These are phyloP conservation scores for Nycticebus coucang DNA, from an alignment of 2,113 vertebrate genomes.

Conservation along the genomic window DNA sequence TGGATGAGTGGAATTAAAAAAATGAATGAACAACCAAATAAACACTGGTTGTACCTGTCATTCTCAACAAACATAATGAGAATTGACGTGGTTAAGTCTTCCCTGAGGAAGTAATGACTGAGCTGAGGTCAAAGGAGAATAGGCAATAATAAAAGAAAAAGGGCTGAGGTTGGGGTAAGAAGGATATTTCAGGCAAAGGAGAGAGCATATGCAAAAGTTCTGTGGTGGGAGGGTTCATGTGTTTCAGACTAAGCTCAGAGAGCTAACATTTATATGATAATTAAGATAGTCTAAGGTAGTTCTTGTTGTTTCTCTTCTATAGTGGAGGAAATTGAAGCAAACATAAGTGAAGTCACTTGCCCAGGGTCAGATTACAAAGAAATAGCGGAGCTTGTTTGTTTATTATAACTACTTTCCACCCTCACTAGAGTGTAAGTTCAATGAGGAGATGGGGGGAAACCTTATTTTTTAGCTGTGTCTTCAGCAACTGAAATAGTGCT, in stretches of 20 bases:
- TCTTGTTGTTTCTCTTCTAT: constrained; percentile 41
- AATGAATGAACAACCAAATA: neutral
- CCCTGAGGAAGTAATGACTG: neutral
- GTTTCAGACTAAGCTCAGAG: constrained; percentile 3
- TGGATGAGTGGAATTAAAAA: neutral
- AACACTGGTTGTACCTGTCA: neutral
- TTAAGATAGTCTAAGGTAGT: neutral
- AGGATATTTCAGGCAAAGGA: neutral
- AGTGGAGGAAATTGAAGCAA: constrained; percentile 35
- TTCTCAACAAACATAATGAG: constrained; percentile 16
- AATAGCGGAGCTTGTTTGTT: neutral
- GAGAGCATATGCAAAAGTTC: neutral
- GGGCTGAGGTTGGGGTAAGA: neutral
- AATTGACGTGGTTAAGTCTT: constrained; percentile 20
- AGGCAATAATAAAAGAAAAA: neutral
- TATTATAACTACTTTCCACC: neutral
- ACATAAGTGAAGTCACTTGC: neutral
- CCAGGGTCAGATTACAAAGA: neutral
- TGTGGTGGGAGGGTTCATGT: neutral
- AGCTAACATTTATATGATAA: constrained; percentile 12
- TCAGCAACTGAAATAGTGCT: constrained; percentile 2
- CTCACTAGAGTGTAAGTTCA: neutral
- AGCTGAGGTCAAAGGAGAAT: constrained; percentile 13
- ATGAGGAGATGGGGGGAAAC: neutral
- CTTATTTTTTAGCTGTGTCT: constrained; percentile 21